Percentiles rank a stretch among this genome's conserved stretches.
Evolutionary conservation across 2,113 vertebrate genomes (phyloP).

Genomic region (Thamnophis sirtalis): DNA sequence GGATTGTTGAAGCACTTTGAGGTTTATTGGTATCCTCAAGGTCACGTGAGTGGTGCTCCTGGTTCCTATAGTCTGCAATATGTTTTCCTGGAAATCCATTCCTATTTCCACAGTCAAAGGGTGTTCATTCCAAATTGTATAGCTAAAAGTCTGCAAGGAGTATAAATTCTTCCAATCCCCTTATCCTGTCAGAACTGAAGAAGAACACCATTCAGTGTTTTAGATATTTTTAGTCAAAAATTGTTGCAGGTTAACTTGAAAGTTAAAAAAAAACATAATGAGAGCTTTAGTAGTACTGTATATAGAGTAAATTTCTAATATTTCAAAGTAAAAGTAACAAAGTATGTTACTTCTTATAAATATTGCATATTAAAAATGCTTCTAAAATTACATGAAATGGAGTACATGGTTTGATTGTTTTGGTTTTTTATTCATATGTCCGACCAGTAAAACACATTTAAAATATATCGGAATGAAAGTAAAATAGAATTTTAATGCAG

Average conservation of each 20-base stretch:
- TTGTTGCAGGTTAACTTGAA: background rate
- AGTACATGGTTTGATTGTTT: background rate
- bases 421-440: background rate
- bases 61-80: too few relatives aligned
- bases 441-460: background rate
- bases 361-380: background rate
- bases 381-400: background rate
- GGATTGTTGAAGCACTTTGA: too few relatives aligned
- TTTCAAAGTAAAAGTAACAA: background rate
- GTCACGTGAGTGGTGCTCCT: too few relatives aligned
- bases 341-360: background rate
- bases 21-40: too few relatives aligned
- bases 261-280: background rate
- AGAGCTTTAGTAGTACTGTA: background rate
- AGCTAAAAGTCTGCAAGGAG: too few relatives aligned
- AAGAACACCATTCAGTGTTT: background rate
- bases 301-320: background rate
- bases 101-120: too few relatives aligned
- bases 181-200: too few relatives aligned
- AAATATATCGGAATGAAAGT: conserved; percentile 11
- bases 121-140: too few relatives aligned
- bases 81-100: too few relatives aligned
- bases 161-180: too few relatives aligned
- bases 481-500: conserved; percentile 5
- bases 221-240: background rate